Evolutionary conservation across 1,140 invertebrate species (phyloP).

Genomic region (Cydia amplana): DNA sequence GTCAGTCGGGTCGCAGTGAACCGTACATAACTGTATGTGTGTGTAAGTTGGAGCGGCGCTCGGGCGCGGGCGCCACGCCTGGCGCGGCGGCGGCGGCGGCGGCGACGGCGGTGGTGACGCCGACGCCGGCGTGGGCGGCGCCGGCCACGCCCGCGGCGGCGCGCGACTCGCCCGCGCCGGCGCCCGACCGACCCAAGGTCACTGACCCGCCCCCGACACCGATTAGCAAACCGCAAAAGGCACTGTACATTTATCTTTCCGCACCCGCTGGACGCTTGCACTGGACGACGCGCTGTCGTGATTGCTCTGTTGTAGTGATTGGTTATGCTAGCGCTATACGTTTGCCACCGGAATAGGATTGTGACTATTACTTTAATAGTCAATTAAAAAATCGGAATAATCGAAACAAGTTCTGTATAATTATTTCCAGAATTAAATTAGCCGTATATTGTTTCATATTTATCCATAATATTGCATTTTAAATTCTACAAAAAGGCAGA

Average conservation of each 20-base stretch:
- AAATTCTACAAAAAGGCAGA: too few species aligned
- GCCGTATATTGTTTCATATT: too few species aligned
- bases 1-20: neutral
- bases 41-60: slow-evolving; percentile 45
- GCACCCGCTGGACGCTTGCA: neutral
- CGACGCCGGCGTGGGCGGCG: slow-evolving; percentile 40
- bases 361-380: neutral
- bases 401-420: too few species aligned
- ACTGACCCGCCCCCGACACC: slow-evolving; percentile 2
- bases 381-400: too few species aligned
- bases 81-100: neutral
- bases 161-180: slow-evolving; percentile 34
- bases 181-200: slow-evolving; percentile 43
- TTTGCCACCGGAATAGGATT: neutral
- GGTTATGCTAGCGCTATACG: neutral
- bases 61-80: slow-evolving; percentile 35
- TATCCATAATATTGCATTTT: too few species aligned
- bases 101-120: slow-evolving; percentile 11
- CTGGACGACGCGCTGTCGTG: neutral
- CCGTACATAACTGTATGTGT: slow-evolving; percentile 13
- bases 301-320: neutral
- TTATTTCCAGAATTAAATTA: too few species aligned
- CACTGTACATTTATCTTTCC: slow-evolving; percentile 1
- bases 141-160: slow-evolving; percentile 48
- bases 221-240: slow-evolving; percentile 1